phyloP scores from a whole-genome alignment of 2,113 vertebrate species.

The Podocnemis expansa region DNA sequence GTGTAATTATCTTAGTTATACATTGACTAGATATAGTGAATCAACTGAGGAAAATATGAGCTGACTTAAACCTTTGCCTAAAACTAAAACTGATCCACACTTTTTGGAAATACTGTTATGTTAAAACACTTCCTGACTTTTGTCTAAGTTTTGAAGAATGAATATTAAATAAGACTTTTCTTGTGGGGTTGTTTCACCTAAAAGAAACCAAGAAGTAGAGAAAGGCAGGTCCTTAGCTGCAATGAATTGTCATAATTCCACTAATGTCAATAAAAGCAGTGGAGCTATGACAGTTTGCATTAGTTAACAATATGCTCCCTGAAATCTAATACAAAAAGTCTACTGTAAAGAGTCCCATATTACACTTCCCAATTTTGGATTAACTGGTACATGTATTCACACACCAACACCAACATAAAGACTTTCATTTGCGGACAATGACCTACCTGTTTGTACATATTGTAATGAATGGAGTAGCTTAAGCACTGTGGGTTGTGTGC shows the following conservation, averaged over 20 bases:
- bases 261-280: not conserved
- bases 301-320: not conserved
- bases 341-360: not conserved
- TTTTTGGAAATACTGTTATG: not conserved
- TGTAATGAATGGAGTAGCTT: too few relatives aligned
- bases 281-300: not conserved
- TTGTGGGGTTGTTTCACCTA: not conserved
- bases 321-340: not conserved
- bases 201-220: not conserved
- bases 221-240: not conserved
- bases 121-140: not conserved
- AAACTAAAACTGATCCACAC: not conserved
- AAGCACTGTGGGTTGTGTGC: too few relatives aligned
- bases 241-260: not conserved
- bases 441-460: not conserved
- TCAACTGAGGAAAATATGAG: not conserved
- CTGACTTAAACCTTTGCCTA: not conserved
- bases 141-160: not conserved
- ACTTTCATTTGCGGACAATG: too few relatives aligned
- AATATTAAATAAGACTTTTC: not conserved
- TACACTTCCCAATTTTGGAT: not conserved
- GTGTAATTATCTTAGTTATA: not conserved
- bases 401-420: not conserved
- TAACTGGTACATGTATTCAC: not conserved
- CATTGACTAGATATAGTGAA: not conserved